A percentile compares a stretch with the other conserved stretches of the same genome.
These are phyloP conservation scores for Arctia plantaginis DNA, from an alignment of 2,888 invertebrate genomes.

Conservation along the genomic window DNA sequence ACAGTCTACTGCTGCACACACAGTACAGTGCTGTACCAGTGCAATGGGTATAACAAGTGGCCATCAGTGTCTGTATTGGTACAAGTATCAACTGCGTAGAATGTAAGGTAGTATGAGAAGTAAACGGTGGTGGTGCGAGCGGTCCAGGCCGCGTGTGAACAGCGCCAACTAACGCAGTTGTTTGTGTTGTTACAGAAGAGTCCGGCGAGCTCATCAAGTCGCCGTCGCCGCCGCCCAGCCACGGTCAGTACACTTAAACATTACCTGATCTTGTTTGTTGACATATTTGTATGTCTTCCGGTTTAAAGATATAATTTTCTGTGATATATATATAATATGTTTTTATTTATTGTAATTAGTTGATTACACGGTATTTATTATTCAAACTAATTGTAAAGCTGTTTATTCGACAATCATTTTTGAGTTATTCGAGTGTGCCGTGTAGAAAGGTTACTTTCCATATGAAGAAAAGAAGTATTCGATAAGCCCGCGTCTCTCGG, in stretches of 20 bases:
- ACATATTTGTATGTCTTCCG: neutral
- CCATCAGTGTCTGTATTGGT: neutral
- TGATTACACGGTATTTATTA: no score
- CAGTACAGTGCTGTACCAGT: neutral
- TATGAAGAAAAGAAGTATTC: neutral
- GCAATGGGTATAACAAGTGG: neutral
- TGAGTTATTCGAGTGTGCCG: neutral
- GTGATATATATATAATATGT: no score
- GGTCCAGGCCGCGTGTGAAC: no score
- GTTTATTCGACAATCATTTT: neutral
- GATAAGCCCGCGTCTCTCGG: neutral
- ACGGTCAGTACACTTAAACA: slow-evolving; percentile 85
- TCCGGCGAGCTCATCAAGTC: slow-evolving; percentile 90
- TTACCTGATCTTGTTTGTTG: neutral
- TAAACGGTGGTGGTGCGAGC: no score
- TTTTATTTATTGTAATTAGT: no score
- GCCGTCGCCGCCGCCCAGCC: slow-evolving; percentile 91
- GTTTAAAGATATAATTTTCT: neutral
- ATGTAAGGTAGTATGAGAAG: no score
- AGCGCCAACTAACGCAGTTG: neutral
- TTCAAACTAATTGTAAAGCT: no score
- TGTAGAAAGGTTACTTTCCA: neutral
- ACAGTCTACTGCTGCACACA: slow-evolving; percentile 6
- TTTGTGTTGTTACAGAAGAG: slow-evolving; percentile 77
- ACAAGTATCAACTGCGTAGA: neutral